These are phyloP conservation scores for Urocynchramus pylzowi DNA, from an alignment of 2,113 vertebrate genomes.

Conservation along the genomic window DNA sequence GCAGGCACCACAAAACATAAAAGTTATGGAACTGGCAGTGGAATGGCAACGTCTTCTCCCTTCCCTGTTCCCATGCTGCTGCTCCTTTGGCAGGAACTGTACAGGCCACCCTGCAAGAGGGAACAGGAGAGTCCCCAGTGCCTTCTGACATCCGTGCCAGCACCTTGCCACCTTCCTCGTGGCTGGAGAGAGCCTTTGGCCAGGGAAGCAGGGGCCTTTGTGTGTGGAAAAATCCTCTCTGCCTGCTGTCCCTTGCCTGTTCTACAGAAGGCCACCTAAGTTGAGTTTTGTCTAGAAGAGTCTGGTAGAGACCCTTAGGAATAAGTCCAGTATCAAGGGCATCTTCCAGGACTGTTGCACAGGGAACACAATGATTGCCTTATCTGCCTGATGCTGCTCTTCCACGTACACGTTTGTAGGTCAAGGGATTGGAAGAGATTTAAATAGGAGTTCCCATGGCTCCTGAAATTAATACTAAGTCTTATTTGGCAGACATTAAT, in stretches of 20 bases:
- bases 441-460: constrained; percentile 19
- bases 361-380: neutral
- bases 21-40: neutral
- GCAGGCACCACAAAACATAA: neutral
- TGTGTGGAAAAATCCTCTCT: neutral
- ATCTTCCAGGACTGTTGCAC: neutral
- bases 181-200: neutral
- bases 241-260: neutral
- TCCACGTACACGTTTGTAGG: neutral
- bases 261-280: neutral
- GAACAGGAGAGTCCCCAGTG: neutral
- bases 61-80: neutral
- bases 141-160: neutral
- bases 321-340: neutral
- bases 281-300: neutral
- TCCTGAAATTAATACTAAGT: constrained; percentile 14
- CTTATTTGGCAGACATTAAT: neutral
- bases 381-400: neutral
- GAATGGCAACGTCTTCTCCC: rapidly evolving
- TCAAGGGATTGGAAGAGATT: neutral
- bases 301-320: neutral
- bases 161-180: neutral
- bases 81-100: neutral
- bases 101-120: neutral
- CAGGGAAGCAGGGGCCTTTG: neutral